phyloP scores from a whole-genome alignment of 2,797 vertebrate species.

The Chelonia mydas region DNA sequence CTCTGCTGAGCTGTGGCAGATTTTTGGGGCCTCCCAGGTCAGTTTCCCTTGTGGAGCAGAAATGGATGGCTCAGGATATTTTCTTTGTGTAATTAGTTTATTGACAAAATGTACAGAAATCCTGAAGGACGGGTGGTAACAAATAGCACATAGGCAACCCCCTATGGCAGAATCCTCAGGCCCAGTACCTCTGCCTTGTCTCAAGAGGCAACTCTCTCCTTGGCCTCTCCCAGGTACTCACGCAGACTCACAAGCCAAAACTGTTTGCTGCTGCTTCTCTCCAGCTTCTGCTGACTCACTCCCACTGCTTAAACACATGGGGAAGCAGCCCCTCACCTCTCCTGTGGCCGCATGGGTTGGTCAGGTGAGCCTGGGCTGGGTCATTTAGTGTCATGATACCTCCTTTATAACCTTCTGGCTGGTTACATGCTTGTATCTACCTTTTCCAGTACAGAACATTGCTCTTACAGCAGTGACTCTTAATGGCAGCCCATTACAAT shows the following conservation, averaged over 20 bases:
- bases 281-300: neutral
- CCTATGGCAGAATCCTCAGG: neutral
- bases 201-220: neutral
- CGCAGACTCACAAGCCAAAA: neutral
- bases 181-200: neutral
- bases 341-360: neutral
- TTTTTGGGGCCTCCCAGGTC: neutral
- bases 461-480: neutral
- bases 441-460: neutral
- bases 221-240: neutral
- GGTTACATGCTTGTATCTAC: neutral
- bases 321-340: neutral
- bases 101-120: neutral
- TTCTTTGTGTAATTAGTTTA: neutral
- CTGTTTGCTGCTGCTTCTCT: neutral
- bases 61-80: neutral
- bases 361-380: no score
- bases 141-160: neutral
- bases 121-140: neutral
- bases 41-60: neutral
- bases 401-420: neutral
- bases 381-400: neutral
- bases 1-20: neutral
- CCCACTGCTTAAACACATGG: neutral
- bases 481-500: neutral